Conservation (phyloP, 2,113 vertebrate genomes). For the Rhinogobius similis region DNA sequence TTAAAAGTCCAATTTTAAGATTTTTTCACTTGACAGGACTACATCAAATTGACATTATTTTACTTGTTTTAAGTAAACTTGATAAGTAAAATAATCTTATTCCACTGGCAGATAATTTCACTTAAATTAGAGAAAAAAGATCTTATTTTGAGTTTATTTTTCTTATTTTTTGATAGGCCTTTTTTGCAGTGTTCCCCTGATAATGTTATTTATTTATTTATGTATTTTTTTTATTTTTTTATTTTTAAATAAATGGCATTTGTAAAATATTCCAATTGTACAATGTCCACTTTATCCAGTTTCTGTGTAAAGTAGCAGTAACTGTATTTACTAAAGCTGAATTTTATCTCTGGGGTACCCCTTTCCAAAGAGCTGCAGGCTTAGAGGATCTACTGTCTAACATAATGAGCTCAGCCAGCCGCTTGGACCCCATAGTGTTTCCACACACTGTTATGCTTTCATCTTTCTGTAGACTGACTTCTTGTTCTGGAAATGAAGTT, state of each 20-base stretch:
- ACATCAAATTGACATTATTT: too few relatives aligned
- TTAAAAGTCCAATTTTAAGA: too few relatives aligned
- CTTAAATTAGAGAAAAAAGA: too few relatives aligned
- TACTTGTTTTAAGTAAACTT: too few relatives aligned
- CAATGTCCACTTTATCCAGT: background rate
- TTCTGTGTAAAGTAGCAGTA: background rate
- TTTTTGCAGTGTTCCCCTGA: too few relatives aligned
- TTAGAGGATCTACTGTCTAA: conserved; percentile 8
- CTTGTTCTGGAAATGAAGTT: conserved; percentile 69
- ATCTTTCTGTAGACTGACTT: conserved; percentile 64
- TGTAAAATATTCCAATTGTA: background rate
- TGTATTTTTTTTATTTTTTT: too few relatives aligned
- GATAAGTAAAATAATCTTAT: too few relatives aligned
- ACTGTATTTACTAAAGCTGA: background rate
- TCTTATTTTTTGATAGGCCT: too few relatives aligned
- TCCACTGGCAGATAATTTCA: too few relatives aligned
- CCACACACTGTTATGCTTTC: conserved; percentile 41
- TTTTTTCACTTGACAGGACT: too few relatives aligned
- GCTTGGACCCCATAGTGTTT: conserved; percentile 9
- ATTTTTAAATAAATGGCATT: background rate
- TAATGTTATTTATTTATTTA: too few relatives aligned
- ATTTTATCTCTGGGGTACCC: conserved; percentile 12
- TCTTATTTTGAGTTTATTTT: too few relatives aligned
- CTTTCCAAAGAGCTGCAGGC: background rate
- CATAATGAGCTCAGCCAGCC: conserved; percentile 22